Evolutionary conservation across 2,888 invertebrate species (phyloP), one percentile per base, ranked within the genome.

Genomic region (Mylabris sibirica): DNA sequence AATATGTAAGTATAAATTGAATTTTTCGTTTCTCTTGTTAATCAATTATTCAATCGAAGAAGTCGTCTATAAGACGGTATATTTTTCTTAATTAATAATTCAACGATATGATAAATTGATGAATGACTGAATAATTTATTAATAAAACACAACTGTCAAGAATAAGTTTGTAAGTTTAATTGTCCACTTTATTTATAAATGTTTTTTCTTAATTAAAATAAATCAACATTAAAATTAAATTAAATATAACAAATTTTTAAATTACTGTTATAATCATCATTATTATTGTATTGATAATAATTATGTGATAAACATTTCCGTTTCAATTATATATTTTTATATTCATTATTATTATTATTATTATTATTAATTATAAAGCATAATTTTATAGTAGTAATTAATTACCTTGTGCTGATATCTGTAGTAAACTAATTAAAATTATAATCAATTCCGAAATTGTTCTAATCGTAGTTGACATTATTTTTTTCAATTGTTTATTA

Each of bases 371-470:
- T 60, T 64, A 30, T 30, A 8, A 6, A 30, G 30, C 8, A 8
- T 30, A 30, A 30, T 8, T 30, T 30, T 30, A 30, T n/a, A n/a
- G n/a, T n/a, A 30, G 34, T 60, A 64, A 67, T 64, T 68, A 59
- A 64, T 68, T 72, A 78, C 78, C 78, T 78, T 78, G 78, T 38
- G 75, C 70, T 59, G 63, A 70, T 59, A 70, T 74, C 68, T 72
- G 65, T 60, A 66, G 66, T 53, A 69, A 68, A 67, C 63, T 66
- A 41, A 70, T 62, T 53, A 73, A 67, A 64, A 74, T 63, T 41
- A 61, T 66, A 60, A 69, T 65, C 63, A 70, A 65, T 69, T 62
- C 68, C 65, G 73, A 66, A 69, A 68, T 70, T 68, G 71, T 73
- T 72, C 71, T 69, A 60, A 68, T 72, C 71, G 73, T 65, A 60